Conservation (phyloP, 2,888 invertebrate species). For the Empis stercorea region DNA sequence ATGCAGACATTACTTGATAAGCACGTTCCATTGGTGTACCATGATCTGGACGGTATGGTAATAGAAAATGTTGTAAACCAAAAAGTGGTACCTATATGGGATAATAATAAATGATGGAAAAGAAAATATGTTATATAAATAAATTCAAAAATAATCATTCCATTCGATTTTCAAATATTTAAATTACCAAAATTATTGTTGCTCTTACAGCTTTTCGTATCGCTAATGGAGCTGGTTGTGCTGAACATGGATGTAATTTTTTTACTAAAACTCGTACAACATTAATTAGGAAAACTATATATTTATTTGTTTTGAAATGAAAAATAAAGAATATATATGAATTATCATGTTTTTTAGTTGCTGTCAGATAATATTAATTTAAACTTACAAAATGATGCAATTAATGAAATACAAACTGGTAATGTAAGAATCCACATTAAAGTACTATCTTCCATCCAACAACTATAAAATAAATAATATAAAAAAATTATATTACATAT, state of each 20-base stretch:
- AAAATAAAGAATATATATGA: no score
- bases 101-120: conserved; percentile 56
- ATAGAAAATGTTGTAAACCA: conserved; percentile 57
- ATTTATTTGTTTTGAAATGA: no score
- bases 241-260: conserved; percentile 48
- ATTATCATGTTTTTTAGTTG: no score
- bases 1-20: conserved; percentile 53
- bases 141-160: no score
- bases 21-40: conserved; percentile 42
- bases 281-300: conserved; percentile 52
- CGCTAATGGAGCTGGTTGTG: conserved; percentile 45
- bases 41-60: conserved; percentile 51
- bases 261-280: conserved; percentile 51
- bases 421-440: conserved; percentile 50
- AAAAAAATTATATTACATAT: no score
- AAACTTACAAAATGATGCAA: conserved; percentile 45
- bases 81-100: conserved; percentile 61
- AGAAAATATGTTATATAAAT: conserved; percentile 57
- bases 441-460: conserved; percentile 53
- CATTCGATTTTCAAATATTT: no score
- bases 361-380: no score
- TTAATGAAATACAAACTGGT: conserved; percentile 47
- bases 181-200: conserved; percentile 49
- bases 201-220: conserved; percentile 56
- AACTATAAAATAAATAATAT: conserved; percentile 43